Evolutionary conservation across 1,140 invertebrate genomes (phyloP), one percentile per base, ranked within the genome.

Genomic region (Anagrus nilaparvatae): DNA sequence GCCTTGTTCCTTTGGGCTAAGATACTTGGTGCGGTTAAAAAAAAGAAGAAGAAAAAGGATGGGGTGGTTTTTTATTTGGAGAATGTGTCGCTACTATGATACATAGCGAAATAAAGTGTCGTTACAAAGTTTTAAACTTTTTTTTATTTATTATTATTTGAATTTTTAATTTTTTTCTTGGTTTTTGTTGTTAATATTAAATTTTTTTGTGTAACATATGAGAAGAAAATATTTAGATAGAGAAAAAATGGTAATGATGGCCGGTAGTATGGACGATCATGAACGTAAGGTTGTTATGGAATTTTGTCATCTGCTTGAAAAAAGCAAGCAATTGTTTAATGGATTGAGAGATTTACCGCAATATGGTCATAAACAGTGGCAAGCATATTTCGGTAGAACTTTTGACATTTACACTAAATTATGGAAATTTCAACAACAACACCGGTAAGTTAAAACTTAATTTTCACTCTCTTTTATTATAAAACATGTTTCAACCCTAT

Each of bases 361-460:
- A 65, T 97, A 95, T 72, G 93, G 93, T 8, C 90, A 96, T 67
- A 94, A 94, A 65, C 91, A 96, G 66, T 97, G 93, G 94, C 92
- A 97, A 71, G 84, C 86, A 6, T 96, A 97, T 69, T 98, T 97
- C 73, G 90, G 89, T 7, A 76, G 90, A 44, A 96, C 93, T 35
- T 97, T 98, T 71, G 93, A 98, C 74, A 88, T 97, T 38, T 98
- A 97, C 71, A 96, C 93, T 21, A 95, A 94, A 70, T 73, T 98
- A 31, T 98, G 94, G 94, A 97, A 96, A 66, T 98, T 93, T 68
- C 94, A 98, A 66, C 93, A 97, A 63, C 89, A 96, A 66, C 90
- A 97, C 70, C 79, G 93, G 67, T 81, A 76, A 65, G 61, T 44
- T 32, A 34, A n/a, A n/a, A n/a, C n/a, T n/a, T n/a, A 13, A n/a